Conservation (phyloP, 1,140 invertebrate species). For the Pseudomyrmex dendroicus region DNA sequence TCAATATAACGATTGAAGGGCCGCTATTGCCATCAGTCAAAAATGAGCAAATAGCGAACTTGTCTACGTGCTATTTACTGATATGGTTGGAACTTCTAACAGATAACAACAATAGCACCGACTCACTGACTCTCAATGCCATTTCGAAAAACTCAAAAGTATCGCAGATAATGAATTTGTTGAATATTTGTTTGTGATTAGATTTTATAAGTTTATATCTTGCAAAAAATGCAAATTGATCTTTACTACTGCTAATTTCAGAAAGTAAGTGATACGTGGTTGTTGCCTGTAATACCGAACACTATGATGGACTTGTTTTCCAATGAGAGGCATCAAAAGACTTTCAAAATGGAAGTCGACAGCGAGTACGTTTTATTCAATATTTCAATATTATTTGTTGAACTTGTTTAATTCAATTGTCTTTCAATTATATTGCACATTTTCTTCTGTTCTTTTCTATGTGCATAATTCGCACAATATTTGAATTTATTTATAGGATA, state of each 20-base stretch:
- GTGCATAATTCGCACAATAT: too few species aligned
- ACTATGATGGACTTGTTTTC: constrained; percentile 85
- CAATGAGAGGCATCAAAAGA: constrained; percentile 80
- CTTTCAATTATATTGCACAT: too few species aligned
- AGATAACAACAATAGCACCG: constrained; percentile 5
- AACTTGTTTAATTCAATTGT: neutral
- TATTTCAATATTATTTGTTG: neutral
- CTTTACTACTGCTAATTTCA: constrained; percentile 68
- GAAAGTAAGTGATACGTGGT: constrained; percentile 86
- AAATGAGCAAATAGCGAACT: constrained; percentile 78
- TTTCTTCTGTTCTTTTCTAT: too few species aligned
- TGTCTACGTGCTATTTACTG: constrained; percentile 81
- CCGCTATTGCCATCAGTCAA: constrained; percentile 83
- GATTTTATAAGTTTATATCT: neutral
- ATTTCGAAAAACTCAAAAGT: constrained; percentile 37
- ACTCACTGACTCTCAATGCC: neutral
- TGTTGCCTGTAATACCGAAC: constrained; percentile 83
- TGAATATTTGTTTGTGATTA: neutral
- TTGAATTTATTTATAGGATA: constrained; percentile 51
- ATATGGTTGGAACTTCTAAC: constrained; percentile 84
- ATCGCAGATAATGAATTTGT: neutral
- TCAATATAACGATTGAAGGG: constrained; percentile 84
- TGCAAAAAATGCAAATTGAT: constrained; percentile 5
- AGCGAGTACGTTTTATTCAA: constrained; percentile 44
- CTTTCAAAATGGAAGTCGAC: constrained; percentile 81